Percentiles rank a stretch among this genome's conserved stretches.
Conservation (phyloP, 2,797 vertebrate species). For the Eulemur albifrons region DNA sequence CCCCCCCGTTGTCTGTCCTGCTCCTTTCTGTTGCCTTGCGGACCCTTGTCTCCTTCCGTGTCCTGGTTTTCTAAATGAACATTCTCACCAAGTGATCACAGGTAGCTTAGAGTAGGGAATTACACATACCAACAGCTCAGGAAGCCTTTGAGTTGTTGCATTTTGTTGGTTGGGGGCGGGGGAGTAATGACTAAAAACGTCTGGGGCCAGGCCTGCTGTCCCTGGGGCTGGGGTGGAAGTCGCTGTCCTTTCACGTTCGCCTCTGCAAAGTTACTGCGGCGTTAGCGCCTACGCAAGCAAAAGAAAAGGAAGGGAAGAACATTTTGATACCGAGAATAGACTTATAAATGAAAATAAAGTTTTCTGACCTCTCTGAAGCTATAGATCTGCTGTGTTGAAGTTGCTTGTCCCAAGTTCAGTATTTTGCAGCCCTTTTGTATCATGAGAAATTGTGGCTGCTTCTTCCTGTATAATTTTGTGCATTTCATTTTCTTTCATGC, state of each 20-base stretch:
- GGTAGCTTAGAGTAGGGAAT: rapidly evolving
- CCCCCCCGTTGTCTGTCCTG: background rate
- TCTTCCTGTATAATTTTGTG: constrained; percentile 80
- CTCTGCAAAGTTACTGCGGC: background rate
- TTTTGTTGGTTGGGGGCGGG: rapidly evolving
- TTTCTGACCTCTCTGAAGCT: background rate
- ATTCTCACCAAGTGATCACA: background rate
- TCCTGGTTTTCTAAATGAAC: background rate
- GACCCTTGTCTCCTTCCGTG: background rate
- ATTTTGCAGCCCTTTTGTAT: constrained; percentile 20
- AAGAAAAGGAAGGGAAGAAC: background rate
- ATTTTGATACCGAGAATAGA: rapidly evolving
- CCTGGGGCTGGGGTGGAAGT: background rate
- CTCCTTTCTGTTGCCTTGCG: background rate
- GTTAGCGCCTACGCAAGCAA: too few species aligned
- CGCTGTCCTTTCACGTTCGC: background rate
- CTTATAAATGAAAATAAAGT: background rate
- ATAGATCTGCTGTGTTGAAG: background rate
- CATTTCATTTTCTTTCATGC: constrained; percentile 83
- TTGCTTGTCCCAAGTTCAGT: background rate
- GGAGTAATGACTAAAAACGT: background rate
- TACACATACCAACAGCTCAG: rapidly evolving
- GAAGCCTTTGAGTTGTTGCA: rapidly evolving
- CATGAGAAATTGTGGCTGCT: constrained; percentile 72
- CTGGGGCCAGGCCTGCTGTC: background rate